phyloP scores from a whole-genome alignment of 2,888 invertebrate species.

The Malthinus flaveolus region DNA sequence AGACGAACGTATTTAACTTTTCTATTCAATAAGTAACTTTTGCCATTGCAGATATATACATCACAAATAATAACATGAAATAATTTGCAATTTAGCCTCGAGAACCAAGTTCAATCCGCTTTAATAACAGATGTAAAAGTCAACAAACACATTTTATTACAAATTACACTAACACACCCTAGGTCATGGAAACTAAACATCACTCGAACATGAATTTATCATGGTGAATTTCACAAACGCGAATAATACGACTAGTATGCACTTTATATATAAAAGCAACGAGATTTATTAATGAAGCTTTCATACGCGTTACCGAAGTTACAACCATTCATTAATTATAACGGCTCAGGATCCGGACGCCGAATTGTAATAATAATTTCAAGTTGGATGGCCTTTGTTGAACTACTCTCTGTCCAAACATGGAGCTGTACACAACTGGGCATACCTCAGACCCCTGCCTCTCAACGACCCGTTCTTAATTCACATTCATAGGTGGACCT shows the following conservation, averaged over 20 bases:
- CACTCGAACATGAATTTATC: slow-evolving; percentile 18
- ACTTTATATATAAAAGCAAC: slow-evolving; percentile 23
- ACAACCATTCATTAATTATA: slow-evolving; percentile 30
- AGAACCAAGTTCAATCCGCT: slow-evolving; percentile 3
- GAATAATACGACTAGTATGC: slow-evolving; percentile 14
- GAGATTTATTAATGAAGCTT: slow-evolving; percentile 29
- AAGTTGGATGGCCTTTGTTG: slow-evolving; percentile 36
- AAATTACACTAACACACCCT: slow-evolving; percentile 19
- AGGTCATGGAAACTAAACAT: slow-evolving; percentile 21
- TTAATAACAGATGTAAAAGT: slow-evolving; percentile 13
- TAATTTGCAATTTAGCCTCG: not conserved
- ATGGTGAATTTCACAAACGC: slow-evolving; percentile 23
- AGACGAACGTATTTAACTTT: too few relatives aligned
- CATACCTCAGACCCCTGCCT: slow-evolving; percentile 36
- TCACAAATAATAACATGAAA: slow-evolving; percentile 1
- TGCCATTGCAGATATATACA: too few relatives aligned
- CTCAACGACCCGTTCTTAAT: slow-evolving; percentile 35
- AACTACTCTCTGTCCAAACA: slow-evolving; percentile 37
- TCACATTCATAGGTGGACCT: slow-evolving; percentile 36
- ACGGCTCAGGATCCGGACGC: slow-evolving; percentile 28
- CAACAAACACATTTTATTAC: slow-evolving; percentile 17
- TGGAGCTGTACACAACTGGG: slow-evolving; percentile 28
- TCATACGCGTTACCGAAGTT: slow-evolving; percentile 23
- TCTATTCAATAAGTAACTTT: too few relatives aligned
- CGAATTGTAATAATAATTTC: slow-evolving; percentile 29